Percentiles rank a stretch among this genome's conserved stretches.
Conservation (phyloP, 2,797 vertebrate species). For the Hybognathus amarus region DNA sequence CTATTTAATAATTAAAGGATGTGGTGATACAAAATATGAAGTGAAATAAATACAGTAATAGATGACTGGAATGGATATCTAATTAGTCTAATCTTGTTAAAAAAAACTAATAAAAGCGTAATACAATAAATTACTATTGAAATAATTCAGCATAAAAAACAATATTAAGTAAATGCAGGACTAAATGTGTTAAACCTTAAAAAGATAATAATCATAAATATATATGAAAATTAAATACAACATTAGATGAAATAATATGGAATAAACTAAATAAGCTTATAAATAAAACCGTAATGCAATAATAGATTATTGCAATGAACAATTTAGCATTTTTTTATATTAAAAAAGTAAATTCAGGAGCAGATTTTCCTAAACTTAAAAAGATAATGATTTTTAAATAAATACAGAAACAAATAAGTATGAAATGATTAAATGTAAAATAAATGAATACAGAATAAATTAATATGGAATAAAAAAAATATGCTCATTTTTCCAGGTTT, state of each 20-base stretch:
- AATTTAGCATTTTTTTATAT: not conserved
- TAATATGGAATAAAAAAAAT: not conserved
- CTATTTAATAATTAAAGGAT: too few species aligned
- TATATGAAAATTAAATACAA: not conserved
- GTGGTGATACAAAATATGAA: too few species aligned
- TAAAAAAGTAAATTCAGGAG: not conserved
- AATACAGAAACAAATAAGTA: not conserved
- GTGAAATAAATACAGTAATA: too few species aligned
- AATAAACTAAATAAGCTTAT: not conserved
- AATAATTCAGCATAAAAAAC: too few species aligned
- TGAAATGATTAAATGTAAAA: not conserved
- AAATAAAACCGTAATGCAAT: not conserved
- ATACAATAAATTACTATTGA: too few species aligned
- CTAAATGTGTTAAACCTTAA: not conserved
- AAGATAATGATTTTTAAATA: not conserved
- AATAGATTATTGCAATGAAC: not conserved
- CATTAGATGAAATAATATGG: not conserved
- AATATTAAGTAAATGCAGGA: not conserved
- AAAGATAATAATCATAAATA: not conserved
- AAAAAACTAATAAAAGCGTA: too few species aligned
- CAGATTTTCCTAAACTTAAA: not conserved
- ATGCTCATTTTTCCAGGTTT: not conserved
- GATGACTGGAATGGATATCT: too few species aligned
- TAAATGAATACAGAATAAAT: not conserved
- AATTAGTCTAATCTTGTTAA: too few species aligned